Evolutionary conservation across 1,140 invertebrate species (phyloP).

Genomic region (Orchestia grillus): DNA sequence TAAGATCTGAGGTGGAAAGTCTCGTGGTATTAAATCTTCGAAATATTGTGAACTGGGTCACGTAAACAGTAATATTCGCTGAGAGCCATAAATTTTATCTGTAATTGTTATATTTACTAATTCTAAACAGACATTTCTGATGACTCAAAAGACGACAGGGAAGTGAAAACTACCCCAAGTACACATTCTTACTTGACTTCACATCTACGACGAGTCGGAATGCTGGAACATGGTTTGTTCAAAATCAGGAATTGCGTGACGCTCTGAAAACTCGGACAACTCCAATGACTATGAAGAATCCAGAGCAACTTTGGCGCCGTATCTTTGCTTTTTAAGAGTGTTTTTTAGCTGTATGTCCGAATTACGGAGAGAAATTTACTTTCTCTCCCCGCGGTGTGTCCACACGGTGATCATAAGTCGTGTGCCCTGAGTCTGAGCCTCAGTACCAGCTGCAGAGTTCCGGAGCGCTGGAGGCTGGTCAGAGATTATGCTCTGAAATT

Average conservation of each 20-base stretch:
- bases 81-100: neutral
- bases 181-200: neutral
- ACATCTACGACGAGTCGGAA: neutral
- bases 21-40: neutral
- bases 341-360: neutral
- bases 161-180: neutral
- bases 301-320: neutral
- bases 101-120: neutral
- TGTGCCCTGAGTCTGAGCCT: neutral
- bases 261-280: neutral
- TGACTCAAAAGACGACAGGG: neutral
- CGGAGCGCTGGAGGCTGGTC: neutral
- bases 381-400: neutral
- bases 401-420: neutral
- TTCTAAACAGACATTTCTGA: neutral
- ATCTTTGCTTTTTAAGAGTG: neutral
- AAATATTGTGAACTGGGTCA: neutral
- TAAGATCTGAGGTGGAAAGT: neutral
- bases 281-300: neutral
- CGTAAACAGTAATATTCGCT: neutral
- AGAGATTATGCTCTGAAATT: neutral
- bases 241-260: neutral
- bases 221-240: neutral
- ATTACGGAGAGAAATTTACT: neutral
- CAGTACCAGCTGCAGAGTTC: neutral